A percentile compares a stretch with the other conserved stretches of the same genome.
Conservation (phyloP, 2,113 vertebrate species). For the Pelusios castaneus region DNA sequence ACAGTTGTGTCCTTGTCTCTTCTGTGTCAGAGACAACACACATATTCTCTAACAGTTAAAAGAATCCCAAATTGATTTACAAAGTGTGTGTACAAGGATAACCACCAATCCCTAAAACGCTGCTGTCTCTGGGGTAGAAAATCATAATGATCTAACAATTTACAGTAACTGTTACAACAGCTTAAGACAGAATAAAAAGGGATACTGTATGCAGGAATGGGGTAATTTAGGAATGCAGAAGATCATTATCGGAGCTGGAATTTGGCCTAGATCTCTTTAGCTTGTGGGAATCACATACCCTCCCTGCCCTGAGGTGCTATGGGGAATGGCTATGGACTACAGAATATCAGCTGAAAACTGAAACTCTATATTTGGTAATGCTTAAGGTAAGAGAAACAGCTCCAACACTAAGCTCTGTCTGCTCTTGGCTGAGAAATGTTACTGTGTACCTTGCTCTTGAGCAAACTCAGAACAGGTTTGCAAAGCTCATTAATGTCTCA, state of each 20-base stretch:
- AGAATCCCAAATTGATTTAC: neutral
- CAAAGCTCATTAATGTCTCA: neutral
- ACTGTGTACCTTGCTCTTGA: neutral
- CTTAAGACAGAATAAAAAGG: neutral
- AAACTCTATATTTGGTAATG: neutral
- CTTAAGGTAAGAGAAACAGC: neutral
- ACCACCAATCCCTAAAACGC: neutral
- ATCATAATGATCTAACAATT: neutral
- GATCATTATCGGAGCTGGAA: neutral
- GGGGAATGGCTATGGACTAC: neutral
- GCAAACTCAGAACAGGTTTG: neutral
- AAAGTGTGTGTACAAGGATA: neutral
- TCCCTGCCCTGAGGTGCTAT: neutral
- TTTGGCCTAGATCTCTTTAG: fast-evolving
- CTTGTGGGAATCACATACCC: neutral
- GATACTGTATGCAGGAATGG: neutral
- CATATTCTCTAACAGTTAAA: neutral
- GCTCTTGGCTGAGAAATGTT: neutral
- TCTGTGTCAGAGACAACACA: neutral
- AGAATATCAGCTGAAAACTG: neutral
- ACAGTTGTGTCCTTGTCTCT: neutral
- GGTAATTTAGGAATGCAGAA: neutral
- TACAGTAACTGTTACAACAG: neutral
- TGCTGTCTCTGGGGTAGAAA: neutral
- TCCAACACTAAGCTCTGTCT: neutral